Conservation (phyloP, 1,140 invertebrate genomes). For the Drosophila pseudoananassae region DNA sequence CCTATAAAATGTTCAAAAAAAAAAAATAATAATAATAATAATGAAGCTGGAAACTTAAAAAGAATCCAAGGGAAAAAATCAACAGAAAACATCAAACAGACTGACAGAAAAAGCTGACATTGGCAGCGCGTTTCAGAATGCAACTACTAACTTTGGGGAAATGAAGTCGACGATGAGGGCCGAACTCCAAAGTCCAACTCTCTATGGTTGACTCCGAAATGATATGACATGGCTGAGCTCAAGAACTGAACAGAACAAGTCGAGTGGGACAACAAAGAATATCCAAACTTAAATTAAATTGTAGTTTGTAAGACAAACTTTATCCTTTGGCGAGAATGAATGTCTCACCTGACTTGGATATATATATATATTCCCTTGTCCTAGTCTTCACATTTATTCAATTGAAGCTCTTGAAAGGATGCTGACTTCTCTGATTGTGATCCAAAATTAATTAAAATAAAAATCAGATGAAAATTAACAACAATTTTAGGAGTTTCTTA, state of each 20-base stretch:
- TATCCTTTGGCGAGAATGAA: conserved; percentile 51
- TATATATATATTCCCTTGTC: not conserved
- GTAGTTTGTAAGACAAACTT: conserved; percentile 81
- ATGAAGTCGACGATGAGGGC: conserved; percentile 2
- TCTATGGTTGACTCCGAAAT: conserved; percentile 51
- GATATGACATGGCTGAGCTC: conserved; percentile 48
- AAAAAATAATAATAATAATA: no score
- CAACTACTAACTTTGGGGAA: conserved; percentile 40
- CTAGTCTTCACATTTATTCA: conserved; percentile 32
- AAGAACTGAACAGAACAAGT: conserved; percentile 25
- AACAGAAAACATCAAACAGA: conserved; percentile 43
- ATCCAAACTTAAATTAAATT: conserved; percentile 83
- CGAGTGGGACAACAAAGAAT: conserved; percentile 75
- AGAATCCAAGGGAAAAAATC: conserved; percentile 18
- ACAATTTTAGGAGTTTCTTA: conserved; percentile 8
- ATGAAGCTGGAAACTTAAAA: conserved; percentile 15
- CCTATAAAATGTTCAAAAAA: conserved; percentile 8
- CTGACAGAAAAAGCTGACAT: conserved; percentile 28
- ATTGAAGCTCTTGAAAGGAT: conserved; percentile 36
- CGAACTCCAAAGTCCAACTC: conserved; percentile 9
- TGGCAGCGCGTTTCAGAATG: conserved; percentile 56
- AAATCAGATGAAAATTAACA: conserved; percentile 27
- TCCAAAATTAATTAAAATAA: conserved; percentile 66
- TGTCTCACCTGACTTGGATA: conserved; percentile 39
- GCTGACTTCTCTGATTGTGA: not conserved